A percentile compares a stretch with the other conserved stretches of the same genome.
phyloP scores from a whole-genome alignment of 2,797 vertebrate genomes.

The Sebastes dallii region DNA sequence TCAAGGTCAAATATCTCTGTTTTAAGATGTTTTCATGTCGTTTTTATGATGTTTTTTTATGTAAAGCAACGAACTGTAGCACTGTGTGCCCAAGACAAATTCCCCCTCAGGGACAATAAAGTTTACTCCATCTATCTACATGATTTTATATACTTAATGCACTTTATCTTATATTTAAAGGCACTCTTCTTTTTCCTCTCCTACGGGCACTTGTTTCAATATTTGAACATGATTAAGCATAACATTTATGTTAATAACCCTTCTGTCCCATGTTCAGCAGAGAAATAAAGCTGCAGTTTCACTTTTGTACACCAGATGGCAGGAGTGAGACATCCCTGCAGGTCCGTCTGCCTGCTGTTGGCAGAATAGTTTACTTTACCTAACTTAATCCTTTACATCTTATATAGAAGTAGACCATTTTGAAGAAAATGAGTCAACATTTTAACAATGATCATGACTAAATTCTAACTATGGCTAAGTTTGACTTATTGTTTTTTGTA shows the following conservation, averaged over 20 bases:
- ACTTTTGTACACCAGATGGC: slow-evolving; percentile 24
- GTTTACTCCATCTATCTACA: no score
- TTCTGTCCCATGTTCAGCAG: background rate
- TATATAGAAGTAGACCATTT: accelerated
- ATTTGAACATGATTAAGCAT: background rate
- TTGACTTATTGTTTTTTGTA: background rate
- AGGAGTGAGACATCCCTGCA: background rate
- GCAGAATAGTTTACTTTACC: background rate
- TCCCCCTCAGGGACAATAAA: no score
- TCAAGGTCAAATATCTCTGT: no score
- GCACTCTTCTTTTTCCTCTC: background rate
- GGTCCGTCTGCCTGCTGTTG: background rate
- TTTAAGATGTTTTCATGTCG: no score
- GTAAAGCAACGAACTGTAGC: no score
- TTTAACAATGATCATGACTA: background rate
- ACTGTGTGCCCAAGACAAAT: no score
- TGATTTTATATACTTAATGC: background rate
- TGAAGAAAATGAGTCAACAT: background rate
- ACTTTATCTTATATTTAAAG: background rate
- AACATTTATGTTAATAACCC: background rate
- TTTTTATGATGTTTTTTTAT: no score
- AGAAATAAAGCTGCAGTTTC: background rate
- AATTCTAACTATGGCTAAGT: no score
- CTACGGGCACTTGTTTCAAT: background rate
- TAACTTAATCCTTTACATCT: background rate